Percentiles rank a stretch among this genome's conserved stretches.
Conservation (phyloP, 2,888 invertebrate species). For the Andrena bicolor region DNA sequence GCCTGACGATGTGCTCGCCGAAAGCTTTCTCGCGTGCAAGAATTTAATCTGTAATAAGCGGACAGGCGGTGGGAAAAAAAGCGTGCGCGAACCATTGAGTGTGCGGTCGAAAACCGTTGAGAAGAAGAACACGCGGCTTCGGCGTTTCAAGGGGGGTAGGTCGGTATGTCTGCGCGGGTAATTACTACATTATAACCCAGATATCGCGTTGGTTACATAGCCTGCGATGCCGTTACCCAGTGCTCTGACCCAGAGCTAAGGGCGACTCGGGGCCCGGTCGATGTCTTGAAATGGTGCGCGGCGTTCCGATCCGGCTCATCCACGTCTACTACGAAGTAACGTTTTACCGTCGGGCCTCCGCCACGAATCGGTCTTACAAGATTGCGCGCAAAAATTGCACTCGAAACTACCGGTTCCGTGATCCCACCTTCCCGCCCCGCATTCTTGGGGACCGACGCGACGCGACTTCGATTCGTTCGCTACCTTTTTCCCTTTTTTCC, state of each 20-base stretch:
- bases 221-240: constrained; percentile 80
- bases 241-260: constrained; percentile 83
- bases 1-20: neutral
- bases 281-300: constrained; percentile 77
- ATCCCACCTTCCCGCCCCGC: constrained; percentile 62
- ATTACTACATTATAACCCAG: constrained; percentile 82
- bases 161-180: constrained; percentile 75
- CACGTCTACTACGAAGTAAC: constrained; percentile 71
- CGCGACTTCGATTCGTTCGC: constrained; percentile 63
- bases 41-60: constrained; percentile 6
- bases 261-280: constrained; percentile 76
- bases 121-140: constrained; percentile 28
- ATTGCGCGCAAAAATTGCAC: constrained; percentile 70
- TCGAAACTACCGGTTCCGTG: constrained; percentile 71
- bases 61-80: neutral
- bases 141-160: constrained; percentile 73
- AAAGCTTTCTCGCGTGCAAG: neutral
- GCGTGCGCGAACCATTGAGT: constrained; percentile 6
- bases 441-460: constrained; percentile 64
- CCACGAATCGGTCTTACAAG: constrained; percentile 65
- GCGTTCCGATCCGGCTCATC: constrained; percentile 72
- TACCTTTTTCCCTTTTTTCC: constrained; percentile 16
- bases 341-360: constrained; percentile 68
- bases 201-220: constrained; percentile 74
- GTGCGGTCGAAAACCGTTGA: constrained; percentile 26